These are phyloP conservation scores for Hemitrygon akajei DNA, from an alignment of 2,797 vertebrate species.

Conservation along the genomic window DNA sequence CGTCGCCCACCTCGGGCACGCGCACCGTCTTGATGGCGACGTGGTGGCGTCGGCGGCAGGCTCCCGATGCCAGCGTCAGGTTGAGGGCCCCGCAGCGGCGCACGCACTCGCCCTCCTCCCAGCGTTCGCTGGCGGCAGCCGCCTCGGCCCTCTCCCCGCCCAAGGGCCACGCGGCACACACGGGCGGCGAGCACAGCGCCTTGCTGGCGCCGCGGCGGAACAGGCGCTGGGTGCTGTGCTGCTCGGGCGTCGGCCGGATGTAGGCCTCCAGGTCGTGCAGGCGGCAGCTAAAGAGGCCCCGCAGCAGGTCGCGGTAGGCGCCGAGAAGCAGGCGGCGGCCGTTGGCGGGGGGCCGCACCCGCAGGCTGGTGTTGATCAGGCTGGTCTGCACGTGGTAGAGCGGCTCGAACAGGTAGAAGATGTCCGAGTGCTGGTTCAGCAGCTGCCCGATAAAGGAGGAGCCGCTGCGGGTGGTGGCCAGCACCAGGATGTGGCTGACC, in stretches of 20 bases:
- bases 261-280: slow-evolving; percentile 89
- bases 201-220: slow-evolving; percentile 85
- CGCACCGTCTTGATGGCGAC: slow-evolving; percentile 90
- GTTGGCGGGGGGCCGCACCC: slow-evolving; percentile 50
- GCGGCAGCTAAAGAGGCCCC: slow-evolving; percentile 83
- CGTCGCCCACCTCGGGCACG: slow-evolving; percentile 78
- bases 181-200: slow-evolving; percentile 77
- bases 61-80: slow-evolving; percentile 74
- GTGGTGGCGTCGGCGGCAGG: slow-evolving; percentile 73
- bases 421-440: slow-evolving; percentile 88
- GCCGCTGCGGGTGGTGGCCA: slow-evolving; percentile 87
- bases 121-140: not conserved
- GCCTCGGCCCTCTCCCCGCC: slow-evolving; percentile 48
- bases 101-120: slow-evolving; percentile 81
- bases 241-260: slow-evolving; percentile 76
- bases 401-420: slow-evolving; percentile 93
- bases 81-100: slow-evolving; percentile 79
- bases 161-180: slow-evolving; percentile 60
- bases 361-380: slow-evolving; percentile 52
- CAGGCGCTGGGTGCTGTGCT: slow-evolving; percentile 80
- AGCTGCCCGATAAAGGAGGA: slow-evolving; percentile 90
- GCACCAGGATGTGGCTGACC: slow-evolving; percentile 78
- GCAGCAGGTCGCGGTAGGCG: slow-evolving; percentile 79
- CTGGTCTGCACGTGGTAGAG: slow-evolving; percentile 89
- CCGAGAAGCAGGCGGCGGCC: slow-evolving; percentile 82